These are phyloP conservation scores for Cygnus buccinator DNA, from an alignment of 2,113 vertebrate species.

Conservation along the genomic window DNA sequence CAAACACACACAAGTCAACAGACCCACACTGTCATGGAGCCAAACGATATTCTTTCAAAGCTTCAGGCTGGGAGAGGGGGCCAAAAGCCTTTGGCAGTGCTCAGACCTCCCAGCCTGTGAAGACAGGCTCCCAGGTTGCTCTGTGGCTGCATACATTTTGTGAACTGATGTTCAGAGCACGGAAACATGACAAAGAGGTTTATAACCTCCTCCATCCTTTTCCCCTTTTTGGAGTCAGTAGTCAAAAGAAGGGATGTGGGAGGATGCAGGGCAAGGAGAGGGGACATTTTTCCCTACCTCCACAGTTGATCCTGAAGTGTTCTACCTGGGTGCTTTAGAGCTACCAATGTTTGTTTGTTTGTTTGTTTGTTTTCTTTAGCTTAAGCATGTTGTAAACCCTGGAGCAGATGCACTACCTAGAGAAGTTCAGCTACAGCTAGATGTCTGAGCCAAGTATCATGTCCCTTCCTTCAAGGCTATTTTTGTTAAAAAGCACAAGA, in stretches of 20 bases:
- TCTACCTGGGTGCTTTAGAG: not conserved
- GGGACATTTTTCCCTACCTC: not conserved
- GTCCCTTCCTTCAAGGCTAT: not conserved
- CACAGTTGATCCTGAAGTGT: not conserved
- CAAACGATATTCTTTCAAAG: constrained; percentile 27
- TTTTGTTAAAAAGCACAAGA: not conserved
- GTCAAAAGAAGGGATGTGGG: not conserved
- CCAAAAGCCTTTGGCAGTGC: constrained; percentile 34
- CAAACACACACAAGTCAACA: constrained; percentile 49
- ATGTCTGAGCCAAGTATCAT: not conserved
- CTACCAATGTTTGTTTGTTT: not conserved
- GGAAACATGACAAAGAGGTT: not conserved
- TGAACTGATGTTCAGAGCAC: constrained; percentile 8
- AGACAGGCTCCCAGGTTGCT: not conserved
- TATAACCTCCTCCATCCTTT: not conserved
- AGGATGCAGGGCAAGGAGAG: not conserved
- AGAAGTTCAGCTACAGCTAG: not conserved
- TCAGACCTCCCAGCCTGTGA: constrained; percentile 66
- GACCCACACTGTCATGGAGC: constrained; percentile 31
- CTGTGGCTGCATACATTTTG: not conserved
- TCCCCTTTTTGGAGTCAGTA: rapidly evolving
- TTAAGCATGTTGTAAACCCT: not conserved
- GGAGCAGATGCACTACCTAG: not conserved
- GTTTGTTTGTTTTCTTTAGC: not conserved
- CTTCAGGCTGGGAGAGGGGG: not conserved